A percentile compares a stretch with the other conserved stretches of the same genome.
phyloP scores from a whole-genome alignment of 2,797 vertebrate species.

The Girardinus metallicus region DNA sequence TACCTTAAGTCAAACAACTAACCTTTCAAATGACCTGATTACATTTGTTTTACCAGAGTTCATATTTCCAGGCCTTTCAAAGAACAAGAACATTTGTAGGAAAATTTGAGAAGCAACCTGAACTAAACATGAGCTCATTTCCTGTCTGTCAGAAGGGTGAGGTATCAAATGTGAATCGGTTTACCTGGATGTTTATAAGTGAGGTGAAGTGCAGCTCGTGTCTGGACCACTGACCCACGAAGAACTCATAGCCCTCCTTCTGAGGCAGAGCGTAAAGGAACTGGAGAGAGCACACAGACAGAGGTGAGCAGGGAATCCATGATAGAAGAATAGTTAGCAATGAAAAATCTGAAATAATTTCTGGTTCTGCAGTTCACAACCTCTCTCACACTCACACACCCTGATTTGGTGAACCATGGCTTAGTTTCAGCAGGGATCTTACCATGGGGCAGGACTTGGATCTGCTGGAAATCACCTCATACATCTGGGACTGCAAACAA shows the following conservation, averaged over 20 bases:
- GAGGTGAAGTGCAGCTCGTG: constrained; percentile 94
- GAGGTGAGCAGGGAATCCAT: neutral
- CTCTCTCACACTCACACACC: neutral
- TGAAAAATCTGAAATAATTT: neutral
- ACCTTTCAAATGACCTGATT: neutral
- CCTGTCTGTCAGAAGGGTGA: neutral
- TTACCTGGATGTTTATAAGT: constrained; percentile 95
- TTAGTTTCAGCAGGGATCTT: constrained; percentile 16
- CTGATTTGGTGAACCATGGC: neutral
- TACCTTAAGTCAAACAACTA: neutral
- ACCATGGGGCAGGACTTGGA: constrained; percentile 88
- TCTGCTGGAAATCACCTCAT: constrained; percentile 85
- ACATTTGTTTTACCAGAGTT: neutral
- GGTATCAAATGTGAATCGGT: neutral
- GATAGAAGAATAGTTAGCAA: neutral
- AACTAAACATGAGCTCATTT: neutral
- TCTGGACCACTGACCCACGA: constrained; percentile 92
- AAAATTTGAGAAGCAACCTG: neutral
- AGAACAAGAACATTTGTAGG: neutral
- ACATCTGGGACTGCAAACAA: constrained; percentile 83
- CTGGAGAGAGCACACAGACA: constrained; percentile 64
- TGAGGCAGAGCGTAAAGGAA: constrained; percentile 94
- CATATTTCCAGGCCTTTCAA: neutral
- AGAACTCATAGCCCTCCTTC: constrained; percentile 95
- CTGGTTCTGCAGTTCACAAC: neutral